Evolutionary conservation across 2,113 vertebrate species (phyloP).

Genomic region (Colaptes auratus): DNA sequence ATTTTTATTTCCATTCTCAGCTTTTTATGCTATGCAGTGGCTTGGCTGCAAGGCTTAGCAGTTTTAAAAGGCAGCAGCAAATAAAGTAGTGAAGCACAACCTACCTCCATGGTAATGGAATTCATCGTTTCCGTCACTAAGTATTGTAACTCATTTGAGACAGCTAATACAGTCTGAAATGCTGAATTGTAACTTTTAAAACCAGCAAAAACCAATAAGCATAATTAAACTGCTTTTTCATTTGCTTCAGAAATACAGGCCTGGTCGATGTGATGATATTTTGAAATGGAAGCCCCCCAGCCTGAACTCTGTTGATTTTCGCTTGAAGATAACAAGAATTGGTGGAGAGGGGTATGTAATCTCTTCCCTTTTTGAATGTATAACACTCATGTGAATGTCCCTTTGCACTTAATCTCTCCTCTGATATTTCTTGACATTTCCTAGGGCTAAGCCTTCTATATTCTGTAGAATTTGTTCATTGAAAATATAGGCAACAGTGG

Average conservation of each 20-base stretch:
- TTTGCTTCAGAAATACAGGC: conserved; percentile 89
- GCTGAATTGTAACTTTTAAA: conserved; percentile 48
- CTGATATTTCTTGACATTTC: conserved; percentile 28
- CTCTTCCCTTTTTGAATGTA: conserved; percentile 33
- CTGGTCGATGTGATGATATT: conserved; percentile 95
- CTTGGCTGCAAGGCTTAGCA: background rate
- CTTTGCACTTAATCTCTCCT: conserved; percentile 2
- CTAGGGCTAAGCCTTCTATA: background rate
- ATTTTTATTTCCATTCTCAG: conserved; percentile 21
- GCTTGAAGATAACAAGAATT: conserved; percentile 96
- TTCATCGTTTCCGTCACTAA: conserved; percentile 33
- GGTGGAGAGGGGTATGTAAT: conserved; percentile 96
- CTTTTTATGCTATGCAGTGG: background rate
- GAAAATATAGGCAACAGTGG: background rate
- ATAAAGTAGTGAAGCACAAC: conserved; percentile 27
- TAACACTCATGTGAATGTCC: background rate
- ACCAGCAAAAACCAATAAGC: conserved; percentile 33
- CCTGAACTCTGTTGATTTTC: conserved; percentile 98
- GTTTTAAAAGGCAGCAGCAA: conserved; percentile 12
- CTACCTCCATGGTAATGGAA: background rate
- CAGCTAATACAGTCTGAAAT: conserved; percentile 38
- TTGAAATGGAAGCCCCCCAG: conserved; percentile 99
- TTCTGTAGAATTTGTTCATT: background rate
- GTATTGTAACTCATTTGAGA: conserved; percentile 44
- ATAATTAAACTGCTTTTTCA: conserved; percentile 69